These are phyloP conservation scores for Syndactyla subalaris DNA, from an alignment of 2,797 vertebrate species.

Conservation along the genomic window DNA sequence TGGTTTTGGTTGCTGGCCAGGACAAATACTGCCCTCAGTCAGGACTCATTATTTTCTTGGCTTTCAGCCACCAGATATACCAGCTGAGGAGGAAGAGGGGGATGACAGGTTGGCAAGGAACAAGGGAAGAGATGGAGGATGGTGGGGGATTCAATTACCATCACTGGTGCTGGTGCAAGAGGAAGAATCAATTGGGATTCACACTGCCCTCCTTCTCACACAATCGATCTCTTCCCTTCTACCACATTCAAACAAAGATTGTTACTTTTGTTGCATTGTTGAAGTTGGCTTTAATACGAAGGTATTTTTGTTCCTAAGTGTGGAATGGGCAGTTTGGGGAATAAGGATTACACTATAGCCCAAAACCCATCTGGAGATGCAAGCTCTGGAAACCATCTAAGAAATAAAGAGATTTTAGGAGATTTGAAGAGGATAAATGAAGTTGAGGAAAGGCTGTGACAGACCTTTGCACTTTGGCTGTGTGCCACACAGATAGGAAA, in stretches of 20 bases:
- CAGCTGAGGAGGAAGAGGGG: not conserved
- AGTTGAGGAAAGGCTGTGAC: not conserved
- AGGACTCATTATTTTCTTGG: slow-evolving; percentile 1
- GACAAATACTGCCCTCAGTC: not conserved
- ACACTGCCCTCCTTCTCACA: fast-evolving
- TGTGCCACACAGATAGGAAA: fast-evolving
- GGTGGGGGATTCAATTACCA: not conserved
- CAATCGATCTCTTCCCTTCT: not conserved
- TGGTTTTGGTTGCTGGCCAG: not conserved
- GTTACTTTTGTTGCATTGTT: not conserved
- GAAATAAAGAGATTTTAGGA: not conserved
- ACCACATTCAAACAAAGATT: not conserved
- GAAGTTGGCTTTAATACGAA: not conserved
- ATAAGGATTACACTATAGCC: not conserved
- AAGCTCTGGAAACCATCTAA: not conserved
- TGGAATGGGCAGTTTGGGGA: not conserved
- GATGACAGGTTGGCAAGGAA: fast-evolving
- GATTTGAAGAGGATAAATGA: not conserved
- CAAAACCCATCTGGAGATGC: not conserved
- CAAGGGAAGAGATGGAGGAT: not conserved
- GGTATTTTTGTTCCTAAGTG: not conserved
- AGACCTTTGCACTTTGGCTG: not conserved
- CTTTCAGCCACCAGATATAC: not conserved
- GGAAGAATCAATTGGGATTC: not conserved
- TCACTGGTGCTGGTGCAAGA: not conserved